Base-by-base conservation (phyloP, 2,113 vertebrate species). In the Anoura caudifer region DNA sequence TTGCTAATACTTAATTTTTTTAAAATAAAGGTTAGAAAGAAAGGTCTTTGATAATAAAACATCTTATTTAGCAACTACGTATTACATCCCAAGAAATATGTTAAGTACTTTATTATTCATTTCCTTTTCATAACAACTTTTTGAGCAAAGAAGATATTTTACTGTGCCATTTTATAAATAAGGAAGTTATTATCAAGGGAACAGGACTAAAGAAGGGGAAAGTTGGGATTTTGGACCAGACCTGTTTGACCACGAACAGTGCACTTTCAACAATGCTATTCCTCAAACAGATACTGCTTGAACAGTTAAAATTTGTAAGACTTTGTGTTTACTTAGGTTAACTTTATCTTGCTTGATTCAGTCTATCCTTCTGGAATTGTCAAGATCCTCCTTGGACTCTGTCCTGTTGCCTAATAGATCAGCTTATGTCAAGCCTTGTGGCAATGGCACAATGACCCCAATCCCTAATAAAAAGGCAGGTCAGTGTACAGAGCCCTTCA, bases 101-200 rank as follows among this genome's bases (percentile, higher is more conserved):
- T 63, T 52, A 93, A 76, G 43, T 80, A 31, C 8, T 82, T 83
- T 45, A 87, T 80, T 69, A 52, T 79, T 92, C 7, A 73, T 47
- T 95, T 82, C 65, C 70, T 88, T 95, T 96, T 90, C 24, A 56
- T 56, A 56, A 89, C 19, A 92, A 73, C 41, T 22, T 45, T 96
- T 95, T 83, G 54, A 84, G 20, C 26, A 93, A 81, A 73, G 28
- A 91, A 77, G 79, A 24, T 26, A 65, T 79, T 52, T 79, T 52
- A 81, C 33, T 92, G 2, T 76, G 22, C 52, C 26, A 45, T 75
- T 54, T 92, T 59, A 93, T 83, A 80, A 92, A 92, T 47, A 90
- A 63, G 24, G 20, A 72, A 76, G 12, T 83, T 56, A 52, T 41
- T 69, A 83, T 84, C n/a, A 87, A 89, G 59, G 41, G 8, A 63